phyloP scores from a whole-genome alignment of 2,113 vertebrate genomes.

The Regulus satrapa region DNA sequence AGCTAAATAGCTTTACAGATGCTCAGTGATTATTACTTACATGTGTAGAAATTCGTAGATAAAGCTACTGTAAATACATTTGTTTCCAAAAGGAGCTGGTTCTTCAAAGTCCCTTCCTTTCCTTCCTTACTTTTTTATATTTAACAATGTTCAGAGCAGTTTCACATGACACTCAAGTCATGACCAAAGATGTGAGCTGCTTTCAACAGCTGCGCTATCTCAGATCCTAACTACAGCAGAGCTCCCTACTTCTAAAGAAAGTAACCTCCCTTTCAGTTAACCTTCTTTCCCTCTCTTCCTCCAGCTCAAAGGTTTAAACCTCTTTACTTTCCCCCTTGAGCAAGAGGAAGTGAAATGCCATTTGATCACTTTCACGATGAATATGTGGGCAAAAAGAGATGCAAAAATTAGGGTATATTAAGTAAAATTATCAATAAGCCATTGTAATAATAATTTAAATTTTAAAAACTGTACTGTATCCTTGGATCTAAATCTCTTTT shows the following conservation, averaged over 20 bases:
- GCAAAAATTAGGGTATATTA: background rate
- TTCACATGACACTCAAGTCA: slow-evolving; percentile 55
- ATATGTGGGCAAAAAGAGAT: slow-evolving; percentile 26
- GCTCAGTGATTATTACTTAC: background rate
- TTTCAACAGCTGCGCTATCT: slow-evolving; percentile 61
- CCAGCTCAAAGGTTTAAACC: slow-evolving; percentile 37
- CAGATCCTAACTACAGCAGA: slow-evolving; percentile 45
- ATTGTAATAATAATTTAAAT: slow-evolving; percentile 30
- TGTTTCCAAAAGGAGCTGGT: slow-evolving; percentile 36
- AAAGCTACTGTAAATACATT: slow-evolving; percentile 45
- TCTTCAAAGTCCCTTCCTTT: slow-evolving; percentile 16
- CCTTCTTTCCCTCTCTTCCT: background rate
- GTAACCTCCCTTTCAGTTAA: slow-evolving; percentile 25
- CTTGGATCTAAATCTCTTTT: background rate
- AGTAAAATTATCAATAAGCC: background rate
- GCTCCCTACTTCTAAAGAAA: slow-evolving; percentile 38
- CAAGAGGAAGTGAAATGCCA: slow-evolving; percentile 55
- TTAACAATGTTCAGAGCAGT: background rate
- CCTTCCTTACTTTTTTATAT: background rate
- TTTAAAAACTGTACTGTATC: background rate
- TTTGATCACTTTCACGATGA: slow-evolving; percentile 40
- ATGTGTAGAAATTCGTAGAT: background rate
- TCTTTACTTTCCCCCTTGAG: background rate
- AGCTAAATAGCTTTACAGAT: background rate
- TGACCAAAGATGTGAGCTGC: slow-evolving; percentile 31